Base-by-base conservation (phyloP, 2,888 invertebrate species). In the Drosophila cracens region DNA sequence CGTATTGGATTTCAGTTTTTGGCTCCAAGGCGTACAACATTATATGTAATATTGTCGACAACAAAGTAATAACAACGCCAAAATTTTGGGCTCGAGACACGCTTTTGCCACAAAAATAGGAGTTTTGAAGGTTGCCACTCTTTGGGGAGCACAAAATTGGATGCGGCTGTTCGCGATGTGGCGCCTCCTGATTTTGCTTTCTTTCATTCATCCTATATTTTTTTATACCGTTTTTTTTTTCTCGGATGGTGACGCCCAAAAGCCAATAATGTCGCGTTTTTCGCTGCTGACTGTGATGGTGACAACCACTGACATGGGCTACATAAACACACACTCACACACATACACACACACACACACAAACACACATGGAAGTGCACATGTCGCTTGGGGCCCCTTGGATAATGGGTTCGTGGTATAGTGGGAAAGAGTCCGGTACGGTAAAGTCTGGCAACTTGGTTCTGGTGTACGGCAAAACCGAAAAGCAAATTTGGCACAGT, bases 261-360 rank as follows among this genome's bases (percentile, higher is more conserved):
- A 88, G 89, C 87, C 85, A 85, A 85, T 85, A 85, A 88, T 72
- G 75, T 60, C 64, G 81, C 66, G 67, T 68, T 70, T 79, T 73
- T 68, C 67, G 79, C 59, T 66, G 69, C 63, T 82, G 73, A 74
- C 75, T 82, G 76, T 85, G 83, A 83, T 81, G 81, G 81, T 83
- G 90, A 88, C 88, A 87, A 73, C 77, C 82, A 78, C 77, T 82
- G 85, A 87, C 87, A 89, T 79, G 81, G 59, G 67, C 52, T 53
- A 65, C 70, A 56, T 56, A n/a, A 29, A 43, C 43, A 25, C 40
- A 29, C 21, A 49, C 54, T 46, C 36, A 40, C 46, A 27, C 16
- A 33, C 21, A 40, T 67, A 63, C 68, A 40, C 70, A 63, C 36
- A 33, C 34, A 27, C 18, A 49, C 54, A 46, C 29, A 27, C n/a